Conservation (phyloP, 2,113 vertebrate species). For the Coptodon rendalli region DNA sequence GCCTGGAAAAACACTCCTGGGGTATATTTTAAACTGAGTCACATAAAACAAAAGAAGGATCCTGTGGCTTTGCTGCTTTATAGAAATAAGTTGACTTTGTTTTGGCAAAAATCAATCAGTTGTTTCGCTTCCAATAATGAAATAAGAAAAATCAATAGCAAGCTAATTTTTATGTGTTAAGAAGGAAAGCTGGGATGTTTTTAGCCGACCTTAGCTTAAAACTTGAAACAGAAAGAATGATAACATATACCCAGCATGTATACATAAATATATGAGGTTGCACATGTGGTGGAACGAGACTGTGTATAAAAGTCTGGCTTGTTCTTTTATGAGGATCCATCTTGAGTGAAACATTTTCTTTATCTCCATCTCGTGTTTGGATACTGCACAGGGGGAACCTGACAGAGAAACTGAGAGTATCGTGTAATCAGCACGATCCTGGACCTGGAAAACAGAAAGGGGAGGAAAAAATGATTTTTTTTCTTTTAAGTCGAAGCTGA, state of each 20-base stretch:
- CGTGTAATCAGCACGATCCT: background rate
- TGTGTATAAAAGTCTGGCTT: background rate
- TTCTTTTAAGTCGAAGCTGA: background rate
- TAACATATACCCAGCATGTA: background rate
- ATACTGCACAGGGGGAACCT: background rate
- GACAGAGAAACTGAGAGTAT: background rate
- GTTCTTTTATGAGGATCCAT: background rate
- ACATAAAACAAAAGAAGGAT: background rate
- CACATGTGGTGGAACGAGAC: background rate
- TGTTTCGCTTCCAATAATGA: background rate
- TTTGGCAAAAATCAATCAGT: background rate
- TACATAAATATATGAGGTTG: background rate
- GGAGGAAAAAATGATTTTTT: fast-evolving
- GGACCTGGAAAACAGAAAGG: background rate
- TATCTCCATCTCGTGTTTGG: background rate
- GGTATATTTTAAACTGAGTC: background rate
- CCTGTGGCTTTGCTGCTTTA: background rate
- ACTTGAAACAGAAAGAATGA: background rate
- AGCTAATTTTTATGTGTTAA: background rate
- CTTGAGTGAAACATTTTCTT: background rate
- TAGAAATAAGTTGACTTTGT: background rate
- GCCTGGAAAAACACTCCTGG: background rate
- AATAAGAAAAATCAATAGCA: background rate
- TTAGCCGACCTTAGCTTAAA: background rate
- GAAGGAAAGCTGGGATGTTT: background rate